Base-by-base conservation (phyloP, 2,888 invertebrate genomes). In the Oegoconia quadripuncta region DNA sequence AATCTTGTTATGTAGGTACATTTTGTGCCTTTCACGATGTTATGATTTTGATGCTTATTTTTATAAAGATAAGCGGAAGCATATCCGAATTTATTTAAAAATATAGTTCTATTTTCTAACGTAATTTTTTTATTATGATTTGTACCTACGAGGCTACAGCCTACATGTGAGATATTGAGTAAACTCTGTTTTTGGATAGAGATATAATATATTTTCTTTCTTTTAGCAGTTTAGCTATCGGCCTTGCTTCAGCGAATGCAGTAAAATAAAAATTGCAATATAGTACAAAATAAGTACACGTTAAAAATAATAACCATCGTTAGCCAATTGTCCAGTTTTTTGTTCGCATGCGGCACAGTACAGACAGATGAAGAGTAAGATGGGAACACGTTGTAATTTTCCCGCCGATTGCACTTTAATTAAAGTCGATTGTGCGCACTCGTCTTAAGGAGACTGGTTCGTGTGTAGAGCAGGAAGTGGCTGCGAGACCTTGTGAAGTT, bases 401-500 rank as follows among this genome's bases (percentile, higher is more conserved):
- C 20, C 9, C 18, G 32, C 22, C 12, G 13, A 12, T 32, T 22
- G 14, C 32, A 11, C 8, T 13, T 8, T 32, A 32, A 32, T 32
- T 32, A 32, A 32, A 17, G 32, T 12, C 9, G 22, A 32, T 32
- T 32, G 32, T 32, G 32, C 18, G 32, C 22, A 32, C 32, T 32
- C 13, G 14, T 32, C 59, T 48, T 64, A 52, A 55, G 48, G 49
- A 57, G 59, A 47, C 46, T 46, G 57, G 50, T 59, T 59, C 48
- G 51, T 52, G 57, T 52, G 58, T 53, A 55, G 50, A 72, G 64
- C 70, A 77, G 78, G 78, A 79, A 77, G 67, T 62, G 55, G 44
- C 52, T 46, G 50, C 46, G 48, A 69, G 73, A 66, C 76, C 79
- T 79, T 74, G 77, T 57, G 53, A 63, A 71, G 79, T 80, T 79